phyloP scores from a whole-genome alignment of 1,140 invertebrate species.

The Scaptomyza graminum region DNA sequence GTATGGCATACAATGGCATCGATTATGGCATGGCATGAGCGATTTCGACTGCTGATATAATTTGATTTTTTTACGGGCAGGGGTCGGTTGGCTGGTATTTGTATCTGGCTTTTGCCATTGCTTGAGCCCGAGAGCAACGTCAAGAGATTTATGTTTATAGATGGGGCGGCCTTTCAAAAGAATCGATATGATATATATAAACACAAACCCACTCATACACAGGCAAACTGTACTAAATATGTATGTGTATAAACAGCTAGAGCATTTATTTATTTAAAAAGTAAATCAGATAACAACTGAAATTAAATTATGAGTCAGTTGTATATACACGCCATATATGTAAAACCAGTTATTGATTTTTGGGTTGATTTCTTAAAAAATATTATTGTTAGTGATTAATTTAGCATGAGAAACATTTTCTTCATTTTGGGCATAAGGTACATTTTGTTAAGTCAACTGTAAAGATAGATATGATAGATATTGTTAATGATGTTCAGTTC shows the following conservation, averaged over 20 bases:
- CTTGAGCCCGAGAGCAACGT: slow-evolving; percentile 27
- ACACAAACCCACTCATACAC: slow-evolving; percentile 14
- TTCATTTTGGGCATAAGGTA: neutral
- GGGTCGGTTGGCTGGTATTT: slow-evolving; percentile 14
- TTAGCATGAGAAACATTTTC: neutral
- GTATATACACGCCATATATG: neutral
- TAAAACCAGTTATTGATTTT: slow-evolving; percentile 23
- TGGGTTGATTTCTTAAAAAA: neutral
- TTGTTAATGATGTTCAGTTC: neutral
- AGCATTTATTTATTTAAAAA: slow-evolving; percentile 26
- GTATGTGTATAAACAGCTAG: slow-evolving; percentile 16
- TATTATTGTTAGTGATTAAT: neutral
- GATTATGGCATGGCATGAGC: slow-evolving; percentile 50
- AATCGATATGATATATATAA: slow-evolving; percentile 41
- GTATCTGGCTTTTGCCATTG: slow-evolving; percentile 2
- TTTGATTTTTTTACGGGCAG: slow-evolving; percentile 31
- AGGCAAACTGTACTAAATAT: slow-evolving; percentile 16
- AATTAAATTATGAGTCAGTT: slow-evolving; percentile 19
- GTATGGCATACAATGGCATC: slow-evolving; percentile 71
- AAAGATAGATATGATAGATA: neutral
- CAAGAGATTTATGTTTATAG: slow-evolving; percentile 52
- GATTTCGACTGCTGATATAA: slow-evolving; percentile 33
- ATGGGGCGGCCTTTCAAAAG: slow-evolving; percentile 40
- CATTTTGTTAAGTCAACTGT: neutral
- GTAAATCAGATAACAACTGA: slow-evolving; percentile 40